Evolutionary conservation across 2,888 invertebrate genomes (phyloP).

Genomic region (Steinernema carpocapsae): DNA sequence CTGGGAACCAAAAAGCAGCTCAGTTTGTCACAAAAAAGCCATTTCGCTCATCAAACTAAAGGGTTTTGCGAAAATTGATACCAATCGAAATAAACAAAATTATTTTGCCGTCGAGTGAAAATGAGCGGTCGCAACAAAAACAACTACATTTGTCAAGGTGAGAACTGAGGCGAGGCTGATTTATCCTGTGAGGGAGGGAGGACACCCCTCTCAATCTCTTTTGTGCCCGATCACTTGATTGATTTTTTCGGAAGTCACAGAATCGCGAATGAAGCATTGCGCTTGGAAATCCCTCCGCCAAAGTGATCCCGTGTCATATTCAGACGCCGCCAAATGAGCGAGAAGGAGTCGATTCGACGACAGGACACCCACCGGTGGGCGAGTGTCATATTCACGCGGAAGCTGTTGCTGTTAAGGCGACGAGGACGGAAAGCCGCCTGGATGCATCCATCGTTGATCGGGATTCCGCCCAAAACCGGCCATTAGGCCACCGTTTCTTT

Average conservation of each 20-base stretch:
- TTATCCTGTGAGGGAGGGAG: not conserved
- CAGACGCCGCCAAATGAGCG: not conserved
- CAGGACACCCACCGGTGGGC: not conserved
- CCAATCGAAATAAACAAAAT: constrained; percentile 22
- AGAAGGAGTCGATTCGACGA: no score
- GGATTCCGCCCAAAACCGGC: no score
- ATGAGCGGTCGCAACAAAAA: not conserved
- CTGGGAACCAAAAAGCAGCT: no score
- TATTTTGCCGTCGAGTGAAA: not conserved
- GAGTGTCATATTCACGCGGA: no score
- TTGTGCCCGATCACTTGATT: not conserved
- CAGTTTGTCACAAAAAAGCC: no score
- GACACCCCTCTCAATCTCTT: not conserved
- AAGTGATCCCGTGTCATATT: constrained; percentile 21
- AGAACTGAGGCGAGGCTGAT: not conserved
- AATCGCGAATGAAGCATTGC: not conserved
- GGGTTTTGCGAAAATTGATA: no score
- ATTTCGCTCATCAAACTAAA: no score
- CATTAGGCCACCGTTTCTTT: no score
- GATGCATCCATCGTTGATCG: not conserved
- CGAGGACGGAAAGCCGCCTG: constrained; percentile 1
- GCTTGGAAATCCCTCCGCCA: not conserved
- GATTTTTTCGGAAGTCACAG: not conserved
- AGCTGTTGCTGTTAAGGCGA: no score
- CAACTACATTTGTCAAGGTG: constrained; percentile 15